Evolutionary conservation across 92 coral and sea anemone genomes (phyloP).

Genomic region (Umimayanthus chanpuru): DNA sequence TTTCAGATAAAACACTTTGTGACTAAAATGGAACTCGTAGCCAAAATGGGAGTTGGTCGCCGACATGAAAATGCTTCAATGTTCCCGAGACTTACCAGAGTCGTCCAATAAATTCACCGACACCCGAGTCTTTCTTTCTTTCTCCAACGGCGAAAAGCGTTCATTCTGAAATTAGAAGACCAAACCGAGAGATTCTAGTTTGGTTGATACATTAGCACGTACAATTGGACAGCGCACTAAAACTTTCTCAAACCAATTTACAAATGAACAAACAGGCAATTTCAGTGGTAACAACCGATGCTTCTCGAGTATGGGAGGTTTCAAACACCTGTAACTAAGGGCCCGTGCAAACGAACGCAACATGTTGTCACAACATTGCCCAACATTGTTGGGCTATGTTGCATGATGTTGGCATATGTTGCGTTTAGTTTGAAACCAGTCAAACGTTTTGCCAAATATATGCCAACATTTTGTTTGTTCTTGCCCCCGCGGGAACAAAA

Average conservation of each 20-base stretch:
- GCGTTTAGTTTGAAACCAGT: too few relatives aligned
- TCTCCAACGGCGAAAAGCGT: constrained; percentile 41
- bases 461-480: too few relatives aligned
- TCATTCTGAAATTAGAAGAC: constrained; percentile 16
- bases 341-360: too few relatives aligned
- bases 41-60: background rate
- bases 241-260: background rate
- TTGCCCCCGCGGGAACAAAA: too few relatives aligned
- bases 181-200: background rate
- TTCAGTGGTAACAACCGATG: background rate
- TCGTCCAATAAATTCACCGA: constrained; percentile 6
- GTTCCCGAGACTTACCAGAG: constrained; percentile 18
- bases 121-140: constrained; percentile 11
- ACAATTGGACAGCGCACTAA: background rate
- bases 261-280: too few relatives aligned
- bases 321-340: too few relatives aligned
- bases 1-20: too few relatives aligned
- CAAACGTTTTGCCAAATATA: too few relatives aligned
- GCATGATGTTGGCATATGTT: too few relatives aligned
- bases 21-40: background rate
- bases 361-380: too few relatives aligned
- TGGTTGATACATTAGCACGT: too few relatives aligned
- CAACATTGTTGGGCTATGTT: too few relatives aligned
- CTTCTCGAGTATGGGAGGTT: background rate
- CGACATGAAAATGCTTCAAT: background rate